Conservation (phyloP, 92 coral and sea anemone genomes). For the Porites divaricata region DNA sequence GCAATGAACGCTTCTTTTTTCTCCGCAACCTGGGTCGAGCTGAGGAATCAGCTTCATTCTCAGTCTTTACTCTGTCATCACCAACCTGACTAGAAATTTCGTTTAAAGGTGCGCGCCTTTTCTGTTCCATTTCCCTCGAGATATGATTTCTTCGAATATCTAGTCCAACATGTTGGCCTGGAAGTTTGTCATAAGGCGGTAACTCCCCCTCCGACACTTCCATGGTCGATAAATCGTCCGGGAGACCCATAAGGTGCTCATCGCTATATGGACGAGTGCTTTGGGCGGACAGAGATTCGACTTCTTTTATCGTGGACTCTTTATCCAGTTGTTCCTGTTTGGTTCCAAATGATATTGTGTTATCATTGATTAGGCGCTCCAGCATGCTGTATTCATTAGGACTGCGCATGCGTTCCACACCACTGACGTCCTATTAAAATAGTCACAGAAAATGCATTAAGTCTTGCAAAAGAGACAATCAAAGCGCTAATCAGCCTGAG, state of each 20-base stretch:
- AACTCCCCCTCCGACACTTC: slow-evolving; percentile 66
- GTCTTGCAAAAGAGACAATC: too few relatives aligned
- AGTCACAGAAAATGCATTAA: too few relatives aligned
- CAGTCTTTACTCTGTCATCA: background rate
- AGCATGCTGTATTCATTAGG: slow-evolving; percentile 49
- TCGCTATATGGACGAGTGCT: slow-evolving; percentile 58
- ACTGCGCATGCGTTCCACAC: background rate
- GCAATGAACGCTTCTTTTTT: slow-evolving; percentile 18
- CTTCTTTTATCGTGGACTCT: slow-evolving; percentile 59
- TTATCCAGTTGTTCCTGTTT: slow-evolving; percentile 58
- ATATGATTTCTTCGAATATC: slow-evolving; percentile 10
- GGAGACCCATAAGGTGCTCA: slow-evolving; percentile 34
- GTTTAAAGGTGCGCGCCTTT: background rate
- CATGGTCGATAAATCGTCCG: slow-evolving; percentile 59
- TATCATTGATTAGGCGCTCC: slow-evolving; percentile 55
- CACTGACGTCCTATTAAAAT: background rate
- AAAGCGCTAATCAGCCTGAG: too few relatives aligned
- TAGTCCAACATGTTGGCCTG: background rate
- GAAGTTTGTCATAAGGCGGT: slow-evolving; percentile 25
- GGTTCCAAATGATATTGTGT: slow-evolving; percentile 61
- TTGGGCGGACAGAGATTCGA: slow-evolving; percentile 43
- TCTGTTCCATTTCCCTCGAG: background rate
- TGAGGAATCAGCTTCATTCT: background rate
- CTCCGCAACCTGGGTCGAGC: slow-evolving; percentile 1
- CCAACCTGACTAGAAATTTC: background rate